Percentiles rank a stretch among this genome's conserved stretches.
Conservation (phyloP, 2,113 vertebrate genomes). For the Damaliscus lunatus region DNA sequence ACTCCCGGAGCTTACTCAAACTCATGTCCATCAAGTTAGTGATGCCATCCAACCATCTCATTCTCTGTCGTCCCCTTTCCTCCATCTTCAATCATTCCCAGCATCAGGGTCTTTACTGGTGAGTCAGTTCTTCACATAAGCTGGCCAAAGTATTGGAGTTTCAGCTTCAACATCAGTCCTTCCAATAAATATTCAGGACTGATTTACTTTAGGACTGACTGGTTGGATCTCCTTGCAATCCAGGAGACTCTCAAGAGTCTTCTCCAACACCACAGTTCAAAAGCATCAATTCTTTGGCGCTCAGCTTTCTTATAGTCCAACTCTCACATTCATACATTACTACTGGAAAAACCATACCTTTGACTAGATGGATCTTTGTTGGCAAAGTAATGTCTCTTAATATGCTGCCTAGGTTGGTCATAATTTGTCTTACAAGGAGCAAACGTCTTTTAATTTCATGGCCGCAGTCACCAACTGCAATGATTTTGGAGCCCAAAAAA, state of each 20-base stretch:
- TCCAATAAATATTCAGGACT: not conserved
- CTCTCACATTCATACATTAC: not conserved
- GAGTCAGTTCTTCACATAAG: not conserved
- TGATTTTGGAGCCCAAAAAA: not conserved
- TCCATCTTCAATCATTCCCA: not conserved
- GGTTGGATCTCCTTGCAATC: not conserved
- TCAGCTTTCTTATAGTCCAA: not conserved
- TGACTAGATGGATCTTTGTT: not conserved
- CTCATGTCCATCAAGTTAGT: not conserved
- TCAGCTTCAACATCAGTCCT: not conserved
- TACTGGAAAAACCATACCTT: not conserved
- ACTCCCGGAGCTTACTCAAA: accelerated
- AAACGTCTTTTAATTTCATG: not conserved
- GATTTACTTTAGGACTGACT: not conserved
- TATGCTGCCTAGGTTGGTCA: not conserved
- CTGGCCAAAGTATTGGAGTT: not conserved
- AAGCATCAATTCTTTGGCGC: accelerated
- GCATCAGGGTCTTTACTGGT: not conserved
- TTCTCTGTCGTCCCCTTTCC: not conserved
- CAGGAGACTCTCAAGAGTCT: not conserved
- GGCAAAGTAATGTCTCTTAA: not conserved
- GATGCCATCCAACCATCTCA: not conserved
- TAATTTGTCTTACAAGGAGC: not conserved
- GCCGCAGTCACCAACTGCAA: not conserved
- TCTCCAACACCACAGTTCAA: not conserved